A percentile compares a stretch with the other conserved stretches of the same genome.
Conservation (phyloP, 1,140 invertebrate species). For the Drosophila watanabei region DNA sequence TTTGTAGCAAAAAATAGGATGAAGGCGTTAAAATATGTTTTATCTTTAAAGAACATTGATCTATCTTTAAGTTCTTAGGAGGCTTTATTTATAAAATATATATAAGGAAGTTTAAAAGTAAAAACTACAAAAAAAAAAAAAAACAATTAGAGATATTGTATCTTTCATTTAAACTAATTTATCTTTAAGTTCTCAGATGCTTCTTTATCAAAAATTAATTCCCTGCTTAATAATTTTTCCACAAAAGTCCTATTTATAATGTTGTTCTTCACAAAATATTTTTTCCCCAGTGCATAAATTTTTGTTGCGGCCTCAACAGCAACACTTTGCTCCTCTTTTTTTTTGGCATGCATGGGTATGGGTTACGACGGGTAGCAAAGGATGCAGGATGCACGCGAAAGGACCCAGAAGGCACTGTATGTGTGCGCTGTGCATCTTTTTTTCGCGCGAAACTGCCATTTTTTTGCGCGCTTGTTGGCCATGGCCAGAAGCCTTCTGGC, state of each 20-base stretch:
- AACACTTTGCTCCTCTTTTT: conserved; percentile 46
- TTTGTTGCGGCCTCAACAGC: conserved; percentile 48
- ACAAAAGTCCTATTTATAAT: background rate
- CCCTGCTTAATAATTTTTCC: too few species aligned
- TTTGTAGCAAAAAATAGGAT: background rate
- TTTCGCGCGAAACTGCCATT: conserved; percentile 37
- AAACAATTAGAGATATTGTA: too few species aligned
- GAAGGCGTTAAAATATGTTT: background rate
- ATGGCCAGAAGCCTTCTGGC: conserved; percentile 39
- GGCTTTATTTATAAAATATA: too few species aligned
- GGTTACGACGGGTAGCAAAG: conserved; percentile 2
- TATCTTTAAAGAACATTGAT: background rate
- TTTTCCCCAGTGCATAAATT: conserved; percentile 12
- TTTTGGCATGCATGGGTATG: background rate
- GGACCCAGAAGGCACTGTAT: conserved; percentile 8
- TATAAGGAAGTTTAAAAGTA: too few species aligned
- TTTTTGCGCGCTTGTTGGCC: conserved; percentile 42
- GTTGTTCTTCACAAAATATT: background rate
- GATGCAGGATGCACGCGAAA: conserved; percentile 34
- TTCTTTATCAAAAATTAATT: too few species aligned
- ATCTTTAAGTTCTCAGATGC: too few species aligned
- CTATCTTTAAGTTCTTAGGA: too few species aligned
- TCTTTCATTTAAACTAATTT: background rate
- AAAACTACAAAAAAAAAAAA: too few species aligned
- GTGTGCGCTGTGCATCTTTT: conserved; percentile 48